Evolutionary conservation across 2,888 invertebrate genomes (phyloP).

Genomic region (Hipparchia sbordonii): DNA sequence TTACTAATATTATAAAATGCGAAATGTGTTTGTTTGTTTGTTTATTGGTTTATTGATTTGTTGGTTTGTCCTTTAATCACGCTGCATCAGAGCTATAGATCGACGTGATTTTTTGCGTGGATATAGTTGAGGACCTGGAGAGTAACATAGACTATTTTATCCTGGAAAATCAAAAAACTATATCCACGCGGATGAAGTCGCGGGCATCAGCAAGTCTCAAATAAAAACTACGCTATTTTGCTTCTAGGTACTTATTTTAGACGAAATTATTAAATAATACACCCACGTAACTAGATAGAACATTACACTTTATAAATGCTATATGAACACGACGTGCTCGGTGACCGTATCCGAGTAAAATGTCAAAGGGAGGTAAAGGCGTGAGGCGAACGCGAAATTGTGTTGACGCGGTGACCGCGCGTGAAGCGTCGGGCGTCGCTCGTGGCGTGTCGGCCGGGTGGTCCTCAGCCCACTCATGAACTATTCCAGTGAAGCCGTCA

Average conservation of each 20-base stretch:
- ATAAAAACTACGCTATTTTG: no score
- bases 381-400: slow-evolving; percentile 61
- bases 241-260: background rate
- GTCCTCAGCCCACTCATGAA: slow-evolving; percentile 69
- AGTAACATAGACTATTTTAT: no score
- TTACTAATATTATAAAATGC: no score
- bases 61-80: no score
- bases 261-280: background rate
- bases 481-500: slow-evolving; percentile 76
- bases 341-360: slow-evolving; percentile 71
- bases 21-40: no score
- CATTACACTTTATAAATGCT: slow-evolving; percentile 35
- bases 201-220: no score
- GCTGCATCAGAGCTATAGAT: no score
- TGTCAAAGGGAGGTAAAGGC: slow-evolving; percentile 71
- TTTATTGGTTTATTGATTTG: no score
- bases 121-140: no score
- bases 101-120: no score
- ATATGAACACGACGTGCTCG: slow-evolving; percentile 59
- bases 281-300: slow-evolving; percentile 5
- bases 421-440: slow-evolving; percentile 38
- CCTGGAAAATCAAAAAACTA: no score
- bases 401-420: slow-evolving; percentile 65
- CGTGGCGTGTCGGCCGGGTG: slow-evolving; percentile 52
- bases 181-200: no score